Percentiles rank a stretch among this genome's conserved stretches.
Evolutionary conservation across 2,113 vertebrate species (phyloP).

Genomic region (Diphyllodes magnificus): DNA sequence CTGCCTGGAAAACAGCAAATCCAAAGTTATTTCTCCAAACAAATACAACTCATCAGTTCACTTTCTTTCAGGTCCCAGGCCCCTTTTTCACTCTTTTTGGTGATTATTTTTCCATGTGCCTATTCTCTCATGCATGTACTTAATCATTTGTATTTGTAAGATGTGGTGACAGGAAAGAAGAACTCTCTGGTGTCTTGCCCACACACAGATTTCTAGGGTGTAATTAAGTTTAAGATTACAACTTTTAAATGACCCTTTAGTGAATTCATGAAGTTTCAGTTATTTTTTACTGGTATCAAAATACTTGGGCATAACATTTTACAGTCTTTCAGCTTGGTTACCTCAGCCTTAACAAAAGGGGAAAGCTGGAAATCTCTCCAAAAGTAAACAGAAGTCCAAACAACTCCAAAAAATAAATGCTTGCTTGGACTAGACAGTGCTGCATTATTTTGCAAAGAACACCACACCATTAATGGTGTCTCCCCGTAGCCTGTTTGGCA

Average conservation of each 20-base stretch:
- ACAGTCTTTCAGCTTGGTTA: neutral
- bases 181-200: neutral
- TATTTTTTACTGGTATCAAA: neutral
- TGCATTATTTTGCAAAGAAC: neutral
- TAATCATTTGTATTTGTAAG: neutral
- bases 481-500: accelerated
- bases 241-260: neutral
- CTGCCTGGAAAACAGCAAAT: neutral
- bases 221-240: neutral
- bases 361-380: neutral
- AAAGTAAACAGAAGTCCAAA: neutral
- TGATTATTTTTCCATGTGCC: neutral
- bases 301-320: neutral
- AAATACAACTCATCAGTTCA: neutral
- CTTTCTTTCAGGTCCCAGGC: neutral
- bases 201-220: neutral
- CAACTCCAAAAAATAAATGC: neutral
- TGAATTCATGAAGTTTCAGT: neutral
- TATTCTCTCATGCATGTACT: neutral
- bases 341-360: neutral
- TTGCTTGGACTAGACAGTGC: neutral
- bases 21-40: neutral
- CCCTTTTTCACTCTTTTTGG: neutral
- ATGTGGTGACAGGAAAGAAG: neutral
- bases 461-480: neutral